Base-by-base conservation (phyloP, 2,797 vertebrate genomes). In the Chiroxiphia lanceolata region DNA sequence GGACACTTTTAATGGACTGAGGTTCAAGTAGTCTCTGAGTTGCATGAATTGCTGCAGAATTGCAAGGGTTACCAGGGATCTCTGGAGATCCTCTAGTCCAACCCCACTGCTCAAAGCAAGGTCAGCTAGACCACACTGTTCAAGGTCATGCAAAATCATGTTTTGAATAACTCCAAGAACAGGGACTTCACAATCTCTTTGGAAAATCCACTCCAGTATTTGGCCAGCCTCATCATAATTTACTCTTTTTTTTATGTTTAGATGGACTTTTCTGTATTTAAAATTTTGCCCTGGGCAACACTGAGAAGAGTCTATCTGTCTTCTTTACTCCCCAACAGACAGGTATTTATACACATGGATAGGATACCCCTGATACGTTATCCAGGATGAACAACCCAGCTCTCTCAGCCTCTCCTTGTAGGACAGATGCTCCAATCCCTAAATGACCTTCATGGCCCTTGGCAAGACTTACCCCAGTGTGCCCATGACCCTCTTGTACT, bases 401-500 rank as follows among this genome's bases (percentile, higher is more conserved):
- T 51, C 22, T 60, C 34, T 61, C 70, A 69, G 8, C 20, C 17
- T 81, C 11, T 53, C 11, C 20, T 88, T 56, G 11, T 42, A n/a
- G 21, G 13, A 56, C 10, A 34, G n/a, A 12, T 40, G 15, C 6
- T 48, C 4, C 29, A 72, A 25, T 18, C 26, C 34, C 44, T 42
- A 40, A 70, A 61, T 4, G 12, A 61, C 26, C 12, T 48, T 25
- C 45, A n/a, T 4, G 10, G 11, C 9, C 38, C 29, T 57, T 84
- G 23, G n/a, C 20, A 60, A 69, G 61, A 82, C 42, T 54, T 54
- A 16, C 17, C 72, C 19, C 31, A 40, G 19, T 48, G 53, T 6
- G 4, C 29, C 31, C 33, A 68, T 0, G 0, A 38, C 13, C 16
- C 13, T 45, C 21, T 26, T 44, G 15, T 38, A n/a, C 22, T 56